Conservation (phyloP, 2,888 invertebrate species). For the Aporophyla nigra region DNA sequence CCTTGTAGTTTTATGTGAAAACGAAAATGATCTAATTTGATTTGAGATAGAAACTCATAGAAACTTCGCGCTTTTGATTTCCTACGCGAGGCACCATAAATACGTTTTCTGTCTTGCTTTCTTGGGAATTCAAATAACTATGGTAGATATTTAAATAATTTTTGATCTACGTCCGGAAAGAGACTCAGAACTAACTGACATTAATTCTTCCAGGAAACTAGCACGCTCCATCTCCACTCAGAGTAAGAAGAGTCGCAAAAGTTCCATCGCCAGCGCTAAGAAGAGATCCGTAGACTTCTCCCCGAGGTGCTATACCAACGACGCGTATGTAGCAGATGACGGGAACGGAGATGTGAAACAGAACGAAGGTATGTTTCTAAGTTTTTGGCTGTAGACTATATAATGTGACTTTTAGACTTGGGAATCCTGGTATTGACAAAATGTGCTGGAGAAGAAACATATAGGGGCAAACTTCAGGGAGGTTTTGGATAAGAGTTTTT, state of each 20-base stretch:
- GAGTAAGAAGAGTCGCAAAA: constrained; percentile 76
- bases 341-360: constrained; percentile 68
- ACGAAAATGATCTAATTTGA: no score
- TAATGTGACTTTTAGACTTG: background rate
- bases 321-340: constrained; percentile 78
- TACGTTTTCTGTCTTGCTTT: no score
- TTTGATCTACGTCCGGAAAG: background rate
- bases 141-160: background rate
- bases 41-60: no score
- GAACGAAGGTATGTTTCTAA: constrained; percentile 55
- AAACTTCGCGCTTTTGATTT: no score
- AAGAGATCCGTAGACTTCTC: constrained; percentile 86
- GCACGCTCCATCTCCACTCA: constrained; percentile 77
- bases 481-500: background rate
- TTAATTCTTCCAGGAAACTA: constrained; percentile 71
- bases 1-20: no score
- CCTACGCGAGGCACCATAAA: no score
- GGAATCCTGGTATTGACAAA: background rate
- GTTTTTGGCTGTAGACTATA: background rate
- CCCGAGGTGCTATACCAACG: constrained; percentile 77
- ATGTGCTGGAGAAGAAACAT: background rate
- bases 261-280: constrained; percentile 74
- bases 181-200: background rate
- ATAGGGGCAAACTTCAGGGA: no score
- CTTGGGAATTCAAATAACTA: no score